phyloP scores from a whole-genome alignment of 1,140 invertebrate species.

The Drosophila miranda region DNA sequence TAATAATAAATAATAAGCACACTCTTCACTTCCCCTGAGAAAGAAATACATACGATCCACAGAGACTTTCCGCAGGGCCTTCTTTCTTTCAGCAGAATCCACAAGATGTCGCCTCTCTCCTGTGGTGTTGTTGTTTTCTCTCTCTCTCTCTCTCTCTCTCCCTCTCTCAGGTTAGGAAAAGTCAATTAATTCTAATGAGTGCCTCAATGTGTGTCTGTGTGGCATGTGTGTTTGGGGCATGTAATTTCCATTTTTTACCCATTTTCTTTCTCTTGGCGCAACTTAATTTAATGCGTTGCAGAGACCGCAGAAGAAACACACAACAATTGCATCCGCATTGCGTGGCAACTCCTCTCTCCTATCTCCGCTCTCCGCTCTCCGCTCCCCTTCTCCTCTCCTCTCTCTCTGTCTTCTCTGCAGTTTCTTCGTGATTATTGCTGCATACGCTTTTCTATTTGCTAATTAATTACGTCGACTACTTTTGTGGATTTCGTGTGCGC shows the following conservation, averaged over 20 bases:
- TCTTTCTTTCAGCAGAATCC: too few species aligned
- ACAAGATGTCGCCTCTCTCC: too few species aligned
- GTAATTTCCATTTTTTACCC: constrained; percentile 71
- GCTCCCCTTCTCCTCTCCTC: constrained; percentile 12
- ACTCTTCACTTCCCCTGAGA: too few species aligned
- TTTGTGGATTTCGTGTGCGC: constrained; percentile 40
- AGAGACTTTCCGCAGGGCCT: too few species aligned
- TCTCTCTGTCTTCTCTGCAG: neutral
- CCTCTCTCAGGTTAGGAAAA: constrained; percentile 68
- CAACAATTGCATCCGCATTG: constrained; percentile 76
- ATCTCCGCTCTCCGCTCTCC: neutral
- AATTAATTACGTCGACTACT: constrained; percentile 64
- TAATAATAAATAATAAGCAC: constrained; percentile 33
- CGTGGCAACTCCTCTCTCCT: constrained; percentile 51
- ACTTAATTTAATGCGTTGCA: constrained; percentile 81
- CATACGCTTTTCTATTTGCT: constrained; percentile 78
- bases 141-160: constrained; percentile 34
- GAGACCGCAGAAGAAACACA: constrained; percentile 47
- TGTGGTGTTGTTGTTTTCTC: constrained; percentile 20
- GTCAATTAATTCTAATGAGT: constrained; percentile 82
- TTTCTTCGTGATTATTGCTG: constrained; percentile 72
- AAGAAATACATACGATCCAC: too few species aligned
- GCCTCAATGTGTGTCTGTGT: constrained; percentile 32
- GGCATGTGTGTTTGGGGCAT: constrained; percentile 52
- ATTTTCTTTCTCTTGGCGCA: constrained; percentile 70